phyloP scores from a whole-genome alignment of 2,888 invertebrate genomes.

The Drosophila pullipes region DNA sequence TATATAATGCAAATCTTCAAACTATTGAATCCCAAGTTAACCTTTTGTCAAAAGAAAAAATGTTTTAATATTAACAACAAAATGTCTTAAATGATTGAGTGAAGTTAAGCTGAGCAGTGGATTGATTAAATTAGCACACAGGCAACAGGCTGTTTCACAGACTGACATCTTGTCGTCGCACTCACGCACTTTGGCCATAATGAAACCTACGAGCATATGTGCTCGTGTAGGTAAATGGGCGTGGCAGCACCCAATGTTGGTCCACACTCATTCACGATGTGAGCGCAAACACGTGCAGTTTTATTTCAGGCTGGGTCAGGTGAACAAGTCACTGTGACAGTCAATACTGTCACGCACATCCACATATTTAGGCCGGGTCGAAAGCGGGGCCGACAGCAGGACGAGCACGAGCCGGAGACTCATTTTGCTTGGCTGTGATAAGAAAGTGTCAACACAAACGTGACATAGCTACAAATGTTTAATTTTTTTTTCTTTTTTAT shows the following conservation, averaged over 20 bases:
- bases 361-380: conserved; percentile 75
- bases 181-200: conserved; percentile 48
- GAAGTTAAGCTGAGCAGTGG: neutral
- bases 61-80: neutral
- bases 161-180: conserved; percentile 38
- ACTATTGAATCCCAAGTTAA: neutral
- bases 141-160: conserved; percentile 21
- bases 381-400: conserved; percentile 26
- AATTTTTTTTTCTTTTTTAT: conserved; percentile 41
- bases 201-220: conserved; percentile 62
- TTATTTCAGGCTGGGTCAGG: conserved; percentile 66
- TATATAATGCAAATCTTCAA: neutral
- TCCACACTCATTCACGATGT: conserved; percentile 5
- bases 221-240: conserved; percentile 9
- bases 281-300: conserved; percentile 33
- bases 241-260: conserved; percentile 14
- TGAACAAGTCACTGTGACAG: conserved; percentile 48
- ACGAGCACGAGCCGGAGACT: conserved; percentile 41
- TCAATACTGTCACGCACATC: conserved; percentile 79
- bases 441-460: conserved; percentile 82
- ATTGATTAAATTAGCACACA: neutral
- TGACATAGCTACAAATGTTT: conserved; percentile 82
- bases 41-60: neutral
- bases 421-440: conserved; percentile 70
- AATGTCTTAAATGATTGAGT: neutral